Conservation (phyloP, 92 coral and sea anemone species). For the Epizoanthus rinbou region DNA sequence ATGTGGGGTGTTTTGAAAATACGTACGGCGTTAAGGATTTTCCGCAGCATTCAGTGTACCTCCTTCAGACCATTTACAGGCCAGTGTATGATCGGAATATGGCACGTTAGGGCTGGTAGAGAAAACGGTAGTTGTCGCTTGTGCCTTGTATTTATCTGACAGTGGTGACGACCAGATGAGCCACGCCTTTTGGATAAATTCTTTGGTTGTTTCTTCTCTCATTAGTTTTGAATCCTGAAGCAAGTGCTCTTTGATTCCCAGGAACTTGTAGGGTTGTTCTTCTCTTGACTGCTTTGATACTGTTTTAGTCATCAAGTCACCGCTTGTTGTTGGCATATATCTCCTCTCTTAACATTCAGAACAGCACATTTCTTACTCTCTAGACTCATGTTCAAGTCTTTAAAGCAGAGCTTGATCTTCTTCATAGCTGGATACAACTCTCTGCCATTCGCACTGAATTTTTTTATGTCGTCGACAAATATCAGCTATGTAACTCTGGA, state of each 20-base stretch:
- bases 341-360: not conserved
- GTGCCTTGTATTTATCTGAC: no score
- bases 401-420: not conserved
- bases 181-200: no score
- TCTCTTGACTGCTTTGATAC: not conserved
- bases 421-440: constrained; percentile 8
- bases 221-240: not conserved
- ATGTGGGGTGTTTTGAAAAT: not conserved
- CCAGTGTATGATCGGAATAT: constrained; percentile 22
- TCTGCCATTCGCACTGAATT: not conserved
- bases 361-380: not conserved
- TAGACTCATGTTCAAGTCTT: constrained; percentile 9
- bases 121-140: no score
- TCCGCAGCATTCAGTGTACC: not conserved
- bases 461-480: not conserved
- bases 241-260: not conserved
- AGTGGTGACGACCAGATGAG: constrained; percentile 39
- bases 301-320: not conserved
- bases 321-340: not conserved
- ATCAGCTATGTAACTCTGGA: constrained; percentile 10
- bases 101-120: constrained; percentile 30
- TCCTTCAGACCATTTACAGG: not conserved
- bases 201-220: not conserved
- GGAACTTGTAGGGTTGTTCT: constrained; percentile 3
- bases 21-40: not conserved